Evolutionary conservation across 2,797 vertebrate genomes (phyloP), one percentile per base, ranked within the genome.

Genomic region (Melopsittacus undulatus): DNA sequence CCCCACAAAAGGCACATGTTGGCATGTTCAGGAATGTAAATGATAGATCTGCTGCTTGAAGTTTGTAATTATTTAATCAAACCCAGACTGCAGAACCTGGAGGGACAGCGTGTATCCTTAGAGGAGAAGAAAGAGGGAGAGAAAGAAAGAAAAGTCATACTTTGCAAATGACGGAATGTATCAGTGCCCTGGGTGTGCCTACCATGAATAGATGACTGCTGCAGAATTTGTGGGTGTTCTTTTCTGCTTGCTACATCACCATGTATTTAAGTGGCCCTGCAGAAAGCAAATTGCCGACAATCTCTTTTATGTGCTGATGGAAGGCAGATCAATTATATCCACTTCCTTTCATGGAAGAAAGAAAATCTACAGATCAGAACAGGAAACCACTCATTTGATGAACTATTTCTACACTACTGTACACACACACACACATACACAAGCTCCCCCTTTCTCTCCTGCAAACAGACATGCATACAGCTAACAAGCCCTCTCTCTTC

Each of bases 51-150:
- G 90, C 90, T 97, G 91, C 96, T 96, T 89, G 66, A 96, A 95
- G 86, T 95, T 98, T 96, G 69, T 98, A 97, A 98, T 98, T 98
- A 97, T 97, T 98, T 98, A 98, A 98, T 98, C 96, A 97, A 97
- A 97, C 79, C 95, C 98, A 98, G 97, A 97, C 93, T 95, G 83
- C 83, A 92, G 93, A 95, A 97, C 96, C 95, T 97, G 91, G 92
- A 97, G 94, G 92, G 96, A 97, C 95, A 93, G 87, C 21, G 0
- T 91, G 82, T 96, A 90, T 96, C 94, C 95, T 96, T 91, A 79
- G 92, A 94, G 92, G 80, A 86, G 80, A 80, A 86, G 63, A 90
- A 87, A 79, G 57, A 66, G 30, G 32, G 81, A 57, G 93, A 82
- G 62, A 94, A 68, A 94, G 92, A 94, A 88, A 92, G 66, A 51